Evolutionary conservation across 2,113 vertebrate genomes (phyloP).

Genomic region (Microcebus griseorufus): DNA sequence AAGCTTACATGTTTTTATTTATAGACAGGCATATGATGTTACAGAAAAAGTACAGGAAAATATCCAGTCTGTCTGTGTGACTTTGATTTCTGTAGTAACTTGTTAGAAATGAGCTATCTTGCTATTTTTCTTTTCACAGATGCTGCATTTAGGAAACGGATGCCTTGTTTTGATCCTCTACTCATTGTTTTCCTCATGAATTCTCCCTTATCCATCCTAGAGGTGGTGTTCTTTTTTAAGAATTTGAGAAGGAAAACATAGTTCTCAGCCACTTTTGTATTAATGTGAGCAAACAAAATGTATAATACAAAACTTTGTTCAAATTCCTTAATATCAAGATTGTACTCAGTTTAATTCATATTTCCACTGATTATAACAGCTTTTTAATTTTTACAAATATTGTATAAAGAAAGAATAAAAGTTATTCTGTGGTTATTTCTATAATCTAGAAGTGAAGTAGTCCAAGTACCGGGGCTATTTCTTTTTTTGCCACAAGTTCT

Average conservation of each 20-base stretch:
- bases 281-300: constrained; percentile 36
- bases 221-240: constrained; percentile 48
- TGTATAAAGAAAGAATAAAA: background rate
- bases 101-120: constrained; percentile 51
- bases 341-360: background rate
- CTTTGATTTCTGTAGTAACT: constrained; percentile 31
- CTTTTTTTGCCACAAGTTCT: background rate
- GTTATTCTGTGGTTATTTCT: constrained; percentile 8
- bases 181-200: constrained; percentile 39
- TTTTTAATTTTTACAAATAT: background rate
- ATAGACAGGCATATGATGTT: background rate
- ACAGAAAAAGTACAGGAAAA: background rate
- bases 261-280: constrained; percentile 20
- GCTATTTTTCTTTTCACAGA: constrained; percentile 60
- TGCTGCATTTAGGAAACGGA: constrained; percentile 34
- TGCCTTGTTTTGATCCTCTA: constrained; percentile 50
- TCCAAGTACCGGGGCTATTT: background rate
- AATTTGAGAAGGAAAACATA: constrained; percentile 40
- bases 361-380: background rate
- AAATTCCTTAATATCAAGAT: background rate
- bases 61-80: background rate
- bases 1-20: constrained; percentile 17
- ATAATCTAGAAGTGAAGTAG: constrained; percentile 4
- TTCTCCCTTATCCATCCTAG: constrained; percentile 42
- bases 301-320: constrained; percentile 20